Percentiles rank a stretch among this genome's conserved stretches.
These are phyloP conservation scores for Xestobium rufovillosum DNA, from an alignment of 2,888 invertebrate genomes.

Conservation along the genomic window DNA sequence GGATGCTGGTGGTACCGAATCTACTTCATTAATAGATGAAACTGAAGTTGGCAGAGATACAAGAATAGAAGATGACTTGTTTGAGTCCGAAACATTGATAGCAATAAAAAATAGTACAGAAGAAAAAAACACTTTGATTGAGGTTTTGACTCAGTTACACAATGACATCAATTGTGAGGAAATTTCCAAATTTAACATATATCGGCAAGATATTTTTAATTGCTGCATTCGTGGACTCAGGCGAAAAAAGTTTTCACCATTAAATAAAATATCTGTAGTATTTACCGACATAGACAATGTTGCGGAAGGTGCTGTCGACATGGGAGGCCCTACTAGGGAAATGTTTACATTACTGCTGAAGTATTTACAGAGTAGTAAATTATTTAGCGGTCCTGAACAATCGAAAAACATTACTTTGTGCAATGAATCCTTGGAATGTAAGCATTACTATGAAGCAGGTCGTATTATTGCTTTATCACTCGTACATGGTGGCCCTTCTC, in stretches of 20 bases:
- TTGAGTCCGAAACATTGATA: not conserved
- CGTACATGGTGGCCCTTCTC: slow-evolving; percentile 20
- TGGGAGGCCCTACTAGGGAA: slow-evolving; percentile 8
- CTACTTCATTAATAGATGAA: no score
- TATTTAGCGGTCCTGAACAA: slow-evolving; percentile 1
- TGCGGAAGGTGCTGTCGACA: slow-evolving; percentile 10
- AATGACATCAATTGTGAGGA: slow-evolving; percentile 4
- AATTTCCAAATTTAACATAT: slow-evolving; percentile 10
- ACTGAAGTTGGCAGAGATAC: not conserved
- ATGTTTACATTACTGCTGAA: slow-evolving; percentile 9
- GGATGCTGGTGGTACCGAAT: not conserved
- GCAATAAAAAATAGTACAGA: slow-evolving; percentile 4
- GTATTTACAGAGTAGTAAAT: slow-evolving; percentile 1
- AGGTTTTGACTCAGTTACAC: slow-evolving; percentile 16
- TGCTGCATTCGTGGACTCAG: slow-evolving; percentile 10
- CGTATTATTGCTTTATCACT: slow-evolving; percentile 19
- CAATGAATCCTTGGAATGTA: slow-evolving; percentile 11
- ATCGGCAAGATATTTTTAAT: slow-evolving; percentile 9
- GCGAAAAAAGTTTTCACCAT: slow-evolving; percentile 7
- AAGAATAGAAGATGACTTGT: not conserved
- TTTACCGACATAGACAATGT: slow-evolving; percentile 10
- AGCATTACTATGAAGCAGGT: slow-evolving; percentile 21
- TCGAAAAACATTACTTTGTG: slow-evolving; percentile 17
- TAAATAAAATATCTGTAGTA: slow-evolving; percentile 7
- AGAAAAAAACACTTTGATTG: slow-evolving; percentile 20